Evolutionary conservation across 2,113 vertebrate genomes (phyloP), one percentile per base, ranked within the genome.

Genomic region (Oriolus oriolus): DNA sequence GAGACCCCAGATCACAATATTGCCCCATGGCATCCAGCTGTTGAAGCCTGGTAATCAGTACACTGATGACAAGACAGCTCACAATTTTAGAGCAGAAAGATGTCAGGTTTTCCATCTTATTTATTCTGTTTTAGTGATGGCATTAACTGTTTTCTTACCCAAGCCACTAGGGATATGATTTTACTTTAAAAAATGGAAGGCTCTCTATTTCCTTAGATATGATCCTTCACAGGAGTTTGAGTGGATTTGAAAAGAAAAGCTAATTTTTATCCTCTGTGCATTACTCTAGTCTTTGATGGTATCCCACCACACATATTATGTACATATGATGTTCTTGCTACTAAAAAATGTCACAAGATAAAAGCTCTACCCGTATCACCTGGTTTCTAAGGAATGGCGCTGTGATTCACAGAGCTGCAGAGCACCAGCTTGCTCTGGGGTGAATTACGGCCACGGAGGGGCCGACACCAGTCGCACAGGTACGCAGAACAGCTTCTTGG

Each of bases 381-480:
- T 1, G 3, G 39, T 91, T 90, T 45, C 79, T 57, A 63, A 33
- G 70, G 84, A 26, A 63, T 20, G 41, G 35, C 21, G 47, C 75
- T 31, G 33, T 1, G 57, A 50, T 41, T 65, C 61, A 53, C 57
- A 27, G 71, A 28, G 84, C 65, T 44, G 86, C 50, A 19, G 64
- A 84, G 69, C 83, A 31, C 35, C 59, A 18, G 61, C 89, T 9
- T 13, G 50, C 1, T 0, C 39, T 17, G 53, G 22, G 49, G 56
- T 6, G 37, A 47, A 4, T 11, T 7, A 16, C 12, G 16, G 68
- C 3, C 50, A 1, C 2, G 0, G 30, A 31, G 54, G 64, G 53
- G 37, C 28, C 13, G 5, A 27, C 31, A 4, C 17, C 41, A 10
- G 21, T 3, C 1, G 2, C 71, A 5, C 21, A 45, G 59, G 35